A percentile compares a stretch with the other conserved stretches of the same genome.
phyloP scores from a whole-genome alignment of 2,113 vertebrate genomes.

The Panthera leo region DNA sequence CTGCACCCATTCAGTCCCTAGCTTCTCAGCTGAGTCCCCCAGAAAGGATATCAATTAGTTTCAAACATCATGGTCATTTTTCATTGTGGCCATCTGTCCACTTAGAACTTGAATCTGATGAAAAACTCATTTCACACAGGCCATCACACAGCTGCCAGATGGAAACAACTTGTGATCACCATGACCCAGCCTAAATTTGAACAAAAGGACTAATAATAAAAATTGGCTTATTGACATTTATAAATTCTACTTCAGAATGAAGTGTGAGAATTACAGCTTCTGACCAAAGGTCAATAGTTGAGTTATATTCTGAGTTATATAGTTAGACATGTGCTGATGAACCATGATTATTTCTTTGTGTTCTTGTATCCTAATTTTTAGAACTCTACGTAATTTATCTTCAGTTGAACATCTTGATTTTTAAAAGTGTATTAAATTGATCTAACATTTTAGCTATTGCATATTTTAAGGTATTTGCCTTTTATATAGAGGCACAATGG shows the following conservation, averaged over 20 bases:
- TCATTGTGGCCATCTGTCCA: conserved; percentile 70
- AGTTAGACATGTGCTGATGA: not conserved
- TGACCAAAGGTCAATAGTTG: not conserved
- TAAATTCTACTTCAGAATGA: conserved; percentile 26
- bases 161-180: conserved; percentile 10
- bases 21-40: conserved; percentile 33
- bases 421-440: not conserved
- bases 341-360: not conserved
- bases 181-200: conserved; percentile 48
- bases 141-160: conserved; percentile 67
- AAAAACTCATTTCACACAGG: conserved; percentile 40
- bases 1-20: not conserved
- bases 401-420: not conserved
- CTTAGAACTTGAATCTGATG: conserved; percentile 55
- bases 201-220: conserved; percentile 61
- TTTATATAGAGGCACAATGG: not conserved
- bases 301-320: conserved; percentile 6
- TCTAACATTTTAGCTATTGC: not conserved
- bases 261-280: conserved; percentile 26
- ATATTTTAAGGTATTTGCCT: not conserved
- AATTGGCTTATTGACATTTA: conserved; percentile 17
- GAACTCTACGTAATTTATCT: not conserved
- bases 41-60: conserved; percentile 45
- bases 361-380: not conserved
- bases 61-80: conserved; percentile 19